Percentiles rank a stretch among this genome's conserved stretches.
These are phyloP conservation scores for Blera fallax DNA, from an alignment of 2,888 invertebrate genomes.

Conservation along the genomic window DNA sequence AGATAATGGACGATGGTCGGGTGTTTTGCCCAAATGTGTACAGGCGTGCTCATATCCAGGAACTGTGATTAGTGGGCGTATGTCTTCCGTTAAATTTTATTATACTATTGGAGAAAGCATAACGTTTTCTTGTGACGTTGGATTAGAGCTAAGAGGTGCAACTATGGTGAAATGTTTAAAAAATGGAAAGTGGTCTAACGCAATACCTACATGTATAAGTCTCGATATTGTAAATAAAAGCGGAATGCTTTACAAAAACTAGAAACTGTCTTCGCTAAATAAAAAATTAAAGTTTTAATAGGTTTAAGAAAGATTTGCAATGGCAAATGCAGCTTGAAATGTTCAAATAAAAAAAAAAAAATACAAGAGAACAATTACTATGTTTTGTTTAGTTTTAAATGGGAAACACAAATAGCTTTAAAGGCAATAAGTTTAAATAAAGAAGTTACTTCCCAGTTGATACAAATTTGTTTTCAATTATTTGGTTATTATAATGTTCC, in stretches of 20 bases:
- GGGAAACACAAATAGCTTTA: constrained; percentile 11
- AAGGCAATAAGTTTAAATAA: not conserved
- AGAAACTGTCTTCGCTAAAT: not conserved
- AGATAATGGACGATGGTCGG: constrained; percentile 93
- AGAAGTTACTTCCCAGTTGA: constrained; percentile 1
- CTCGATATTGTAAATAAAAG: constrained; percentile 48
- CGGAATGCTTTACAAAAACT: constrained; percentile 38
- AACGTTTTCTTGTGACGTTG: constrained; percentile 91
- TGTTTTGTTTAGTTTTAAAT: constrained; percentile 7
- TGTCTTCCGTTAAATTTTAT: constrained; percentile 94
- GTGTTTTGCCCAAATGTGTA: constrained; percentile 92
- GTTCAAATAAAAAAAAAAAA: constrained; percentile 31
- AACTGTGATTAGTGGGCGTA: constrained; percentile 91
- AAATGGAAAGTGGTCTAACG: constrained; percentile 93
- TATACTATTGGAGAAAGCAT: constrained; percentile 93
- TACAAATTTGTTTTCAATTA: not conserved
- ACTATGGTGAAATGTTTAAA: constrained; percentile 90
- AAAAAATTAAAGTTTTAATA: not conserved
- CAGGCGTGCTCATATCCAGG: constrained; percentile 94
- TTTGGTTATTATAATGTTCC: not conserved
- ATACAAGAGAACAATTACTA: constrained; percentile 4
- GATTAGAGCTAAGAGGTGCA: constrained; percentile 88
- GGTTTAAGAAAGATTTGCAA: constrained; percentile 7
- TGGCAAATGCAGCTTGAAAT: constrained; percentile 20
- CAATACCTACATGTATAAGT: constrained; percentile 88